Evolutionary conservation across 2,888 invertebrate species (phyloP).

Genomic region (Acrobasis consociella): DNA sequence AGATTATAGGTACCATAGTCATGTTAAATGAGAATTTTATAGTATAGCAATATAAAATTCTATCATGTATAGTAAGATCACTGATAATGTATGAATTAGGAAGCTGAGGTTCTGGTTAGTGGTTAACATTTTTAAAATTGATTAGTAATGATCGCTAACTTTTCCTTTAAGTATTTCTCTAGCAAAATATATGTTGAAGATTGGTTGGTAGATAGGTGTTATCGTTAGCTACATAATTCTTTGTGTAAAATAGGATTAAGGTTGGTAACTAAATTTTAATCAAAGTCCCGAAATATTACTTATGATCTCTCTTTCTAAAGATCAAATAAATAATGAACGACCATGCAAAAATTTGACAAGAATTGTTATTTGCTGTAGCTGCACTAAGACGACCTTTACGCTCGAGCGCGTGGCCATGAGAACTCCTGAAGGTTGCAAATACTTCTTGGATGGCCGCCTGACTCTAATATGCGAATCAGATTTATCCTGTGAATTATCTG

Average conservation of each 20-base stretch:
- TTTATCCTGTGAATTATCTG: slow-evolving; percentile 25
- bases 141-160: no score
- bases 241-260: neutral
- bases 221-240: neutral
- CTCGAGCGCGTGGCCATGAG: slow-evolving; percentile 71
- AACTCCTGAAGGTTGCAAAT: slow-evolving; percentile 68
- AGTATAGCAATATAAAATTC: no score
- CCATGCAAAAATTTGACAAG: slow-evolving; percentile 46
- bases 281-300: neutral
- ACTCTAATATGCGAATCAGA: slow-evolving; percentile 25
- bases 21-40: no score
- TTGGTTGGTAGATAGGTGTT: no score
- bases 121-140: no score
- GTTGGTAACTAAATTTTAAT: neutral
- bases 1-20: no score
- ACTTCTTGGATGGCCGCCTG: slow-evolving; percentile 50
- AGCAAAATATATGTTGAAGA: no score
- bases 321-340: slow-evolving; percentile 5
- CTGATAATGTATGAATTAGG: no score
- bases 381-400: slow-evolving; percentile 69
- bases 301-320: neutral
- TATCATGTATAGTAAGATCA: no score
- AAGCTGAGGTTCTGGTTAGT: no score
- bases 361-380: slow-evolving; percentile 59
- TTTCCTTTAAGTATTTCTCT: no score